Evolutionary conservation across 2,888 invertebrate species (phyloP), one percentile per base, ranked within the genome.

Genomic region (Lordiphosa andalusiaca): DNA sequence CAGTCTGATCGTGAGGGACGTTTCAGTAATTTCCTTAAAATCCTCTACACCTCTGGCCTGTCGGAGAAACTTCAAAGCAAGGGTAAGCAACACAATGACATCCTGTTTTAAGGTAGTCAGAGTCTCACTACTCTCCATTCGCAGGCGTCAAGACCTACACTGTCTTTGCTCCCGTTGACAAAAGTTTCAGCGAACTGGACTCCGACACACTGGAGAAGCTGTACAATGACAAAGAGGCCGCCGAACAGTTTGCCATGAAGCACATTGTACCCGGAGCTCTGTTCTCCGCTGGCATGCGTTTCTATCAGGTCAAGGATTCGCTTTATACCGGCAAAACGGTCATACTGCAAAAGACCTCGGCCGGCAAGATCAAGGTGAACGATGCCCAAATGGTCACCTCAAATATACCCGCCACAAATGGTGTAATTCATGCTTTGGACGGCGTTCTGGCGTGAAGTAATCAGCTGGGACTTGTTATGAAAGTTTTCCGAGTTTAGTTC

Each of bases 341-440:
- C 12, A 95, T 95, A 49, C 90, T 96, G 75, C 95, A 95, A 88
- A 96, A 96, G 91, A 95, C 90, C 1, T 89, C 88, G 16, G 87
- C 88, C 92, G 96, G 95, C 72, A 94, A 94, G 88, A 93, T 96
- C 74, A 95, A 95, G 88, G 94, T 95, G 68, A 96, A 96, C 89
- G 95, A 95, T 86, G 93, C 93, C 16, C 93, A 93, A 87, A 94
- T 96, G 84, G 90, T 94, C 63, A 95, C 95, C 47, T 94, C 95
- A 88, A 96, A 96, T 89, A 94, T 96, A 77, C 96, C 96, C 49
- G 93, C 96, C 50, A 96, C 96, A 51, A 96, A 96, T 88, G 96
- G 96, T 73, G 96, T 96, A 59, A 93, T 96, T 80, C 96, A 96
- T 88, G 96, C 95, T 7, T 91, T 96, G 67, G 95, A 96, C 81